A percentile compares a stretch with the other conserved stretches of the same genome.
phyloP scores from a whole-genome alignment of 2,113 vertebrate species.

The Aleadryas rufinucha region DNA sequence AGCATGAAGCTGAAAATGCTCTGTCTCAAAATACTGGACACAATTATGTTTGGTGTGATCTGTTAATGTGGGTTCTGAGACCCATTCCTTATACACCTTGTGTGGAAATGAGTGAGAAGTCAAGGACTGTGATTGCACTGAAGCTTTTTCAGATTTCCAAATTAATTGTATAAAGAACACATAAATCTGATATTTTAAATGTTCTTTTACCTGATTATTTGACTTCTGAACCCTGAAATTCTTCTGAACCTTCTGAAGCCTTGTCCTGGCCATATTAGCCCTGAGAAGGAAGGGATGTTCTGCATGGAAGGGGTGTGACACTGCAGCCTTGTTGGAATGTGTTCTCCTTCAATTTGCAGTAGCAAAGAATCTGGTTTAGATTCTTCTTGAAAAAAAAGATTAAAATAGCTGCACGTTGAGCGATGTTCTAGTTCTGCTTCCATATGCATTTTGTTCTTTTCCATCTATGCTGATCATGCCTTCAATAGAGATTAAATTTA shows the following conservation, averaged over 20 bases:
- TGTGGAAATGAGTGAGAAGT: background rate
- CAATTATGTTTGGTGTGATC: rapidly evolving
- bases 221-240: background rate
- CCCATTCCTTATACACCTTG: background rate
- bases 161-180: background rate
- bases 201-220: background rate
- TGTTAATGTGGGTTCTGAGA: background rate
- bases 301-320: background rate
- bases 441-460: background rate
- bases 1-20: background rate
- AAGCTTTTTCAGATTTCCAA: background rate
- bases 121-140: background rate
- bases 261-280: background rate
- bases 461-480: background rate
- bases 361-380: background rate
- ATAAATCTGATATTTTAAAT: background rate
- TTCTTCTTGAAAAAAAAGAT: background rate
- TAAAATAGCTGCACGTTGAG: background rate
- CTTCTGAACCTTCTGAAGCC: background rate
- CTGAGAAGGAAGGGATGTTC: background rate
- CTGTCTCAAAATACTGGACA: background rate
- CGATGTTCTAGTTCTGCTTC: background rate
- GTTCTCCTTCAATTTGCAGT: background rate
- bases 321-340: background rate
- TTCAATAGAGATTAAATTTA: background rate